These are phyloP conservation scores for Tursiops truncatus DNA, from an alignment of 2,113 vertebrate genomes.

Conservation along the genomic window DNA sequence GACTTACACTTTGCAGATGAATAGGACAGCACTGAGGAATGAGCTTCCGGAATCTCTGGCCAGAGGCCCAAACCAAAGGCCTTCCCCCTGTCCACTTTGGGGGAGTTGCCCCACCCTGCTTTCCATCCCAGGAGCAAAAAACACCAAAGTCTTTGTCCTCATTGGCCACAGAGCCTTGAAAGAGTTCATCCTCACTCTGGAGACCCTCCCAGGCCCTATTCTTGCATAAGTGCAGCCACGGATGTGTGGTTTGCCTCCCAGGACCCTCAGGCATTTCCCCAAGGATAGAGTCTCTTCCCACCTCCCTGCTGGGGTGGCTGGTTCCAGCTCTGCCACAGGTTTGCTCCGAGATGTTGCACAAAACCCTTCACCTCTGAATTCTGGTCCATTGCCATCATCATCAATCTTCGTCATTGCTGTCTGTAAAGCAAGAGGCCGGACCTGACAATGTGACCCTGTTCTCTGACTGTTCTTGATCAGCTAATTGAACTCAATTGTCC, in stretches of 20 bases:
- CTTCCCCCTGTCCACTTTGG: background rate
- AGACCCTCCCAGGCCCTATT: background rate
- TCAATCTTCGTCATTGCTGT: background rate
- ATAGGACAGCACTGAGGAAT: background rate
- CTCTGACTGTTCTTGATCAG: background rate
- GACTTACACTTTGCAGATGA: background rate
- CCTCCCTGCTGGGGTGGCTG: background rate
- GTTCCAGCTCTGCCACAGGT: background rate
- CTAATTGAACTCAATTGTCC: background rate
- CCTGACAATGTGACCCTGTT: background rate
- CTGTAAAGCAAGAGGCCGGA: background rate
- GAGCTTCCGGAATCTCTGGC: background rate
- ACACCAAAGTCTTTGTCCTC: background rate
- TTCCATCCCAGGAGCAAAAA: background rate
- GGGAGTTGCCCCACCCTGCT: background rate
- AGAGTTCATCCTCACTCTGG: background rate
- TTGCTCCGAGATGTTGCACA: background rate
- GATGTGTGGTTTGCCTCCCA: background rate
- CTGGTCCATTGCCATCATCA: background rate
- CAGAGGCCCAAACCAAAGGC: background rate
- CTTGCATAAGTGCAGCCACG: accelerated
- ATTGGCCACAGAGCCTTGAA: background rate
- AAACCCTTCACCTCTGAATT: background rate
- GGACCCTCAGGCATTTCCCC: background rate
- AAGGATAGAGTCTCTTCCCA: background rate